Conservation (phyloP, 1,140 invertebrate genomes). For the Pseudomyrmex concolor region DNA sequence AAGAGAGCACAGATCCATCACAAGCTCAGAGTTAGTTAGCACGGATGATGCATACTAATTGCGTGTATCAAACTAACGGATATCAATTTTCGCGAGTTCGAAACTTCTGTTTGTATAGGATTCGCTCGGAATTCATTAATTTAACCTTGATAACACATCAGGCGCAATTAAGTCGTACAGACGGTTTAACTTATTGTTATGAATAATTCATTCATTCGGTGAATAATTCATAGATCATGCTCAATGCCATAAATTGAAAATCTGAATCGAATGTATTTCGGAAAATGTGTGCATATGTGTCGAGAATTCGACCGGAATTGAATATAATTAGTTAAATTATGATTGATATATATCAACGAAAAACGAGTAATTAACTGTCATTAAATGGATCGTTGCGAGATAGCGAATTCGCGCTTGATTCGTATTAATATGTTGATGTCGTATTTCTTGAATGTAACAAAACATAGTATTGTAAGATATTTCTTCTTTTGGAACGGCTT, state of each 20-base stretch:
- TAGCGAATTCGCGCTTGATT: neutral
- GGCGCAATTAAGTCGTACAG: conserved; percentile 41
- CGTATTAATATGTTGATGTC: neutral
- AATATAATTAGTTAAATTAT: conserved; percentile 4
- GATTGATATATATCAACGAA: neutral
- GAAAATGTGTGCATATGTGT: conserved; percentile 7
- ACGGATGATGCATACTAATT: conserved; percentile 46
- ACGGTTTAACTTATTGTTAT: conserved; percentile 49
- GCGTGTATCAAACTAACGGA: conserved; percentile 23
- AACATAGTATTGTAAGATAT: too few species aligned
- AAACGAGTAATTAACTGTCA: conserved; percentile 11
- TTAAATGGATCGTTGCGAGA: neutral
- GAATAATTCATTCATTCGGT: conserved; percentile 53
- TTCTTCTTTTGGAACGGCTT: too few species aligned
- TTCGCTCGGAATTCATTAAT: conserved; percentile 28
- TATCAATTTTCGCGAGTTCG: conserved; percentile 37
- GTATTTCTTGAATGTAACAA: neutral
- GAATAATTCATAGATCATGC: conserved; percentile 40
- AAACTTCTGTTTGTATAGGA: conserved; percentile 11
- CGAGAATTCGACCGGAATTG: neutral
- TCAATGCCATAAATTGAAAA: conserved; percentile 27
- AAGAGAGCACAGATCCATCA: conserved; percentile 57
- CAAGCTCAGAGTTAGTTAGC: conserved; percentile 79
- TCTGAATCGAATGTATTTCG: conserved; percentile 31
- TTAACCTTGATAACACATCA: conserved; percentile 23